phyloP scores from a whole-genome alignment of 2,888 invertebrate genomes.

The Aphrophora alni region DNA sequence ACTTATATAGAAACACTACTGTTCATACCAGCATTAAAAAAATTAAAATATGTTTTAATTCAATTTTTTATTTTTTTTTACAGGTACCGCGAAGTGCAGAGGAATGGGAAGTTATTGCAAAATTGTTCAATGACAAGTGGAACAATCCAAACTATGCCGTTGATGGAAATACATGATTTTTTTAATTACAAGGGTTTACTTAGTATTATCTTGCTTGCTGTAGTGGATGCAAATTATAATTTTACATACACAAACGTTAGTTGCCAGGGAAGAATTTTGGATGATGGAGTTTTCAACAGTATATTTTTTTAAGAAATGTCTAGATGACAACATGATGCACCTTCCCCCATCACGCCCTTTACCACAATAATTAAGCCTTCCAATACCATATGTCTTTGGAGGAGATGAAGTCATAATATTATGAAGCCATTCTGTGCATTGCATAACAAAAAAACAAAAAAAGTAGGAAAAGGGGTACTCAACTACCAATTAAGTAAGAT shows the following conservation, averaged over 20 bases:
- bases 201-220: too few species aligned
- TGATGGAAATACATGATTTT: constrained; percentile 48
- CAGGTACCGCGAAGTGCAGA: constrained; percentile 43
- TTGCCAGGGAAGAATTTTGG: too few species aligned
- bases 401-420: constrained; percentile 46
- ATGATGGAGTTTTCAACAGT: not conserved
- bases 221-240: too few species aligned
- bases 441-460: constrained; percentile 27
- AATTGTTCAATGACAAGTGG: constrained; percentile 49
- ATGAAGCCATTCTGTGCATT: constrained; percentile 44
- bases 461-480: constrained; percentile 45
- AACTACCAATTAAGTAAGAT: constrained; percentile 47
- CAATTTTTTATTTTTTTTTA: constrained; percentile 14
- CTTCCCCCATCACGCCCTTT: too few species aligned
- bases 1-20: not conserved
- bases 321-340: too few species aligned
- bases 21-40: too few species aligned
- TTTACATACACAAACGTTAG: constrained; percentile 27
- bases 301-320: too few species aligned
- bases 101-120: constrained; percentile 49
- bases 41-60: too few species aligned
- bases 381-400: constrained; percentile 43
- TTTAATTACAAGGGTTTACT: not conserved
- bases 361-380: not conserved
- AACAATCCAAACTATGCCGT: constrained; percentile 51